Conservation (phyloP, 1,140 invertebrate species). For the Pantala flavescens region DNA sequence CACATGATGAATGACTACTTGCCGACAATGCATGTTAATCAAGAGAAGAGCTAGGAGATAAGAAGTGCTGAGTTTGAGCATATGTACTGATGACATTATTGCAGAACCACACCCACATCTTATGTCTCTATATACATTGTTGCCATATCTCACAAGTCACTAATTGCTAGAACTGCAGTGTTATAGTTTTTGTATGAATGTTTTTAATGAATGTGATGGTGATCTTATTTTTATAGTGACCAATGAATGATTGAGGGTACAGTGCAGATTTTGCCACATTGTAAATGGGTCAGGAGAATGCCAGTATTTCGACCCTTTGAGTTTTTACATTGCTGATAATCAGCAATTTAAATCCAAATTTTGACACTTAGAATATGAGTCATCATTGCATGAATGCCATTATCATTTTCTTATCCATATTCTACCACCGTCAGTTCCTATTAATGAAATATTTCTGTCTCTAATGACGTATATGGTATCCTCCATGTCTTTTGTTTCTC, state of each 20-base stretch:
- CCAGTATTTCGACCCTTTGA: too few relatives aligned
- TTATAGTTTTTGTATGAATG: constrained; percentile 8
- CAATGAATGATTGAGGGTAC: neutral
- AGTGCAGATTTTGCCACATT: neutral
- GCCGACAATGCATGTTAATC: constrained; percentile 40
- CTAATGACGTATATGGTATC: too few relatives aligned
- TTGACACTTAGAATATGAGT: too few relatives aligned
- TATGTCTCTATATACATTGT: neutral
- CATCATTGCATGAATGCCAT: too few relatives aligned
- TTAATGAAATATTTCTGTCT: too few relatives aligned
- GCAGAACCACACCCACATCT: neutral
- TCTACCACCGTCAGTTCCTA: too few relatives aligned
- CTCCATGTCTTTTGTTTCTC: neutral
- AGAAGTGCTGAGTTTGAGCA: neutral
- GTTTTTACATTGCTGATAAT: too few relatives aligned
- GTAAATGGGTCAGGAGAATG: neutral
- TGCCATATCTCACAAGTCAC: constrained; percentile 1
- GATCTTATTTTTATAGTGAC: constrained; percentile 10
- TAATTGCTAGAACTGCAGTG: neutral
- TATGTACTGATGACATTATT: neutral
- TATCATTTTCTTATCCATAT: too few relatives aligned
- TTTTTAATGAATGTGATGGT: constrained; percentile 1
- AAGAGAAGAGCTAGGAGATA: neutral
- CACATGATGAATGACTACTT: constrained; percentile 51
- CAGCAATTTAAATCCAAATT: too few relatives aligned